These are phyloP conservation scores for Melipona bicolor DNA, from an alignment of 2,888 invertebrate species.

Conservation along the genomic window DNA sequence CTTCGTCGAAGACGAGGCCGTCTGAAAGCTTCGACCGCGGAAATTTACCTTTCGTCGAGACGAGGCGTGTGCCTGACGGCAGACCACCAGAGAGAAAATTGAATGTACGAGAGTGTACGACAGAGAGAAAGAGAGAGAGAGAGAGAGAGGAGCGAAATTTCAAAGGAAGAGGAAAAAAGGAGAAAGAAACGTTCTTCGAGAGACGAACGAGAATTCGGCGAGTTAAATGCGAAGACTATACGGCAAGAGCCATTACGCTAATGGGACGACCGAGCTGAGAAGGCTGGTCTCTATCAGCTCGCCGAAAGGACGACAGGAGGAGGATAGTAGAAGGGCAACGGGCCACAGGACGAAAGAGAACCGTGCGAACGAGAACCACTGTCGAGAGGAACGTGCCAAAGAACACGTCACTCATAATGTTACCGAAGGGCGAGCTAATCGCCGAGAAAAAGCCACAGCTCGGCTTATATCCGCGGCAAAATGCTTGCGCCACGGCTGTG, in stretches of 20 bases:
- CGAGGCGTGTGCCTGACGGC: not conserved
- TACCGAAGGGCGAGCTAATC: conserved; percentile 59
- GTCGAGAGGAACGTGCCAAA: conserved; percentile 52
- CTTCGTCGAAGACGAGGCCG: not conserved
- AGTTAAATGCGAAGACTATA: conserved; percentile 77
- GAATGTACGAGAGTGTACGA: not conserved
- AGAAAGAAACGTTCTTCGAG: conserved; percentile 12
- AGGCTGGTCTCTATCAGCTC: conserved; percentile 77
- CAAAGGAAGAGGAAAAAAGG: not conserved
- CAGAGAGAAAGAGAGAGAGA: not conserved
- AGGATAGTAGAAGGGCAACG: conserved; percentile 3
- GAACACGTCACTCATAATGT: conserved; percentile 76
- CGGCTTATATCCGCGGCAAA: conserved; percentile 49
- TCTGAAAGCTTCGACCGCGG: not conserved
- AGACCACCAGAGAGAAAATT: not conserved
- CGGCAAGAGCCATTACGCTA: conserved; percentile 79
- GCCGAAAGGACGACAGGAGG: conserved; percentile 60
- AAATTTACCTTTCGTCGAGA: not conserved
- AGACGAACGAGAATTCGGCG: conserved; percentile 67
- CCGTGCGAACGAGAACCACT: conserved; percentile 36
- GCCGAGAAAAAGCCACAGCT: conserved; percentile 56
- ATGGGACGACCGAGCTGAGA: conserved; percentile 75
- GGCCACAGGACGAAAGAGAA: conserved; percentile 15
- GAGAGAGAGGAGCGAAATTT: not conserved
- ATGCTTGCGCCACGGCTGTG: conserved; percentile 34